A percentile compares a stretch with the other conserved stretches of the same genome.
Evolutionary conservation across 30 jellyfish, hydroid and myxozoan species (phyloP).

Genomic region (Turritopsis dohrnii): DNA sequence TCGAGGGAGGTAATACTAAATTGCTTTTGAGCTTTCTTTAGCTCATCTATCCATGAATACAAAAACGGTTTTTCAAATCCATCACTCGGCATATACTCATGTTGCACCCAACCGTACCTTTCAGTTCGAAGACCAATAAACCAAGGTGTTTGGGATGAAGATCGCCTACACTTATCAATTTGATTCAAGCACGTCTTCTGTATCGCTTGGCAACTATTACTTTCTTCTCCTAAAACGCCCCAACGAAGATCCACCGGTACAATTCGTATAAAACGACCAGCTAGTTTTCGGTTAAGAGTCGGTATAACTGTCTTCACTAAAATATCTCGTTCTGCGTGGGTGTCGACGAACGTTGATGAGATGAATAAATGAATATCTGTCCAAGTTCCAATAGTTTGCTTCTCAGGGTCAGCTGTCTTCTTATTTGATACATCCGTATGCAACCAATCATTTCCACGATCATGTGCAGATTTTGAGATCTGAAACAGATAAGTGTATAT

Average conservation of each 20-base stretch:
- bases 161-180: not conserved
- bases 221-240: constrained; percentile 13
- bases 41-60: not conserved
- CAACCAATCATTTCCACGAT: not conserved
- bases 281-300: not conserved
- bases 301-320: constrained; percentile 5
- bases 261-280: not conserved
- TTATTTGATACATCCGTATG: not conserved
- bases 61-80: constrained; percentile 3
- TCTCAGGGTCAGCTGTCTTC: not conserved
- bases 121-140: constrained; percentile 19
- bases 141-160: not conserved
- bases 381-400: not conserved
- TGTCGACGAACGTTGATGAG: not conserved
- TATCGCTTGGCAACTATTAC: not conserved
- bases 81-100: not conserved
- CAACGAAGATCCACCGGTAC: constrained; percentile 17
- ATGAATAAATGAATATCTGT: not conserved
- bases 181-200: constrained; percentile 3
- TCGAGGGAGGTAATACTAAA: not conserved
- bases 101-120: not conserved
- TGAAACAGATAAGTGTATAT: not conserved
- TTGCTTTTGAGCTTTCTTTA: not conserved
- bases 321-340: not conserved
- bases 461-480: not conserved